Percentiles rank a stretch among this genome's conserved stretches.
Conservation (phyloP, 2,113 vertebrate genomes). For the Mus musculus region DNA sequence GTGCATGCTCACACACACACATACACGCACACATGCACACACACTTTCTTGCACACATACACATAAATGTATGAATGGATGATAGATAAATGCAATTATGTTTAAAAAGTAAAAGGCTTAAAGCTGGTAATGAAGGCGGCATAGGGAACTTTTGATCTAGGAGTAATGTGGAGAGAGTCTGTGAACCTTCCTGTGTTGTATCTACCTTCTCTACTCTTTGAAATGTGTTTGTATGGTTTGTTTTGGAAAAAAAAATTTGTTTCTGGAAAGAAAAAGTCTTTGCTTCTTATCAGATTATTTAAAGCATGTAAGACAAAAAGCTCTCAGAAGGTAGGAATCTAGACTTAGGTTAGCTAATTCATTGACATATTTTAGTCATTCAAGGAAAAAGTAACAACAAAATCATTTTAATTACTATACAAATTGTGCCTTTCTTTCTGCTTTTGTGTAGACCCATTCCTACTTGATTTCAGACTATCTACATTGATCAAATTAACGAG, state of each 20-base stretch:
- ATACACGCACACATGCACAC: not conserved
- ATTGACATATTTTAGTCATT: conserved; percentile 57
- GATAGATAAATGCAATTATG: not conserved
- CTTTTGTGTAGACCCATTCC: conserved; percentile 19
- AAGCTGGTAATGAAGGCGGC: not conserved
- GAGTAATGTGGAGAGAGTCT: not conserved
- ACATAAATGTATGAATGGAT: not conserved
- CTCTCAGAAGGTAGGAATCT: conserved; percentile 51
- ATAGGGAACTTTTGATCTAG: conserved; percentile 8
- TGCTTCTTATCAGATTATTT: conserved; percentile 58
- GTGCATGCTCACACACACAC: not conserved
- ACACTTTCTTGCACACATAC: too few species aligned
- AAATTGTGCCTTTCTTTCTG: conserved; percentile 56
- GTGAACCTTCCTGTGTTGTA: not conserved
- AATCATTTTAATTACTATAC: conserved; percentile 49
- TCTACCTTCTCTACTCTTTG: not conserved
- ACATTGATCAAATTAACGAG: conserved; percentile 65
- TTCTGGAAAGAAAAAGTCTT: not conserved
- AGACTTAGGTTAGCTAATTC: conserved; percentile 57
- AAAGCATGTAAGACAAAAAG: conserved; percentile 34
- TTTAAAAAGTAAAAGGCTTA: not conserved
- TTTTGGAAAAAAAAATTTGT: not conserved
- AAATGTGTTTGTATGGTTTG: not conserved
- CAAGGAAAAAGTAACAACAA: conserved; percentile 36
- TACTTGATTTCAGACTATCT: conserved; percentile 64